A percentile compares a stretch with the other conserved stretches of the same genome.
Evolutionary conservation across 2,113 vertebrate genomes (phyloP).

Genomic region (Epinephelus moara): DNA sequence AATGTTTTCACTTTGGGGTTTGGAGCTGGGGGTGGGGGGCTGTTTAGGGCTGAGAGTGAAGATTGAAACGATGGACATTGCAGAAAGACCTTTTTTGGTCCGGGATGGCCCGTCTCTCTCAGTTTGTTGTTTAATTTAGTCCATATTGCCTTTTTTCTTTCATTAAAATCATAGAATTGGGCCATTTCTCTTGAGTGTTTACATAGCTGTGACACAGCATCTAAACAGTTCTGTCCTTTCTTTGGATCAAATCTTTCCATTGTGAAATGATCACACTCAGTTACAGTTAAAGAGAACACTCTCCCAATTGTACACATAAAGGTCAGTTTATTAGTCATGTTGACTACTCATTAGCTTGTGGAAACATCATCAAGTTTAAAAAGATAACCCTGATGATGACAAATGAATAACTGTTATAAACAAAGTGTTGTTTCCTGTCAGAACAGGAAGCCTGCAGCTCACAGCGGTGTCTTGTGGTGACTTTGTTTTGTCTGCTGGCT

Average conservation of each 20-base stretch:
- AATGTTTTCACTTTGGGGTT: constrained; percentile 80
- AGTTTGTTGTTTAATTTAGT: constrained; percentile 13
- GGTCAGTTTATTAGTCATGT: background rate
- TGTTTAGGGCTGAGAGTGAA: constrained; percentile 17
- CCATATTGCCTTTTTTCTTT: background rate
- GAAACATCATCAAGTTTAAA: no score
- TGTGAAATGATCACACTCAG: background rate
- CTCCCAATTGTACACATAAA: background rate
- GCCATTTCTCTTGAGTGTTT: constrained; percentile 11
- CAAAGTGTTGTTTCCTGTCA: background rate
- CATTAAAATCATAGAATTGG: constrained; percentile 3
- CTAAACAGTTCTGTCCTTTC: constrained; percentile 13
- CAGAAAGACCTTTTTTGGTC: constrained; percentile 19
- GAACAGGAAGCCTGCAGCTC: background rate
- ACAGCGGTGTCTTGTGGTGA: background rate
- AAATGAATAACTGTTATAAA: background rate
- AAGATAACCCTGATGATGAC: background rate
- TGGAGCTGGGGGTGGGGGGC: constrained; percentile 7
- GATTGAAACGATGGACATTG: constrained; percentile 41
- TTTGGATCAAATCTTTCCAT: background rate
- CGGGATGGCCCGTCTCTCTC: constrained; percentile 1
- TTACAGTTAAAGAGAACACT: background rate
- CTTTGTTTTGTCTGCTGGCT: constrained; percentile 17
- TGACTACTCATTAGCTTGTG: background rate
- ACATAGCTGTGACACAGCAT: constrained; percentile 3